Base-by-base conservation (phyloP, 2,888 invertebrate genomes). In the Caradrina clavipalpis region DNA sequence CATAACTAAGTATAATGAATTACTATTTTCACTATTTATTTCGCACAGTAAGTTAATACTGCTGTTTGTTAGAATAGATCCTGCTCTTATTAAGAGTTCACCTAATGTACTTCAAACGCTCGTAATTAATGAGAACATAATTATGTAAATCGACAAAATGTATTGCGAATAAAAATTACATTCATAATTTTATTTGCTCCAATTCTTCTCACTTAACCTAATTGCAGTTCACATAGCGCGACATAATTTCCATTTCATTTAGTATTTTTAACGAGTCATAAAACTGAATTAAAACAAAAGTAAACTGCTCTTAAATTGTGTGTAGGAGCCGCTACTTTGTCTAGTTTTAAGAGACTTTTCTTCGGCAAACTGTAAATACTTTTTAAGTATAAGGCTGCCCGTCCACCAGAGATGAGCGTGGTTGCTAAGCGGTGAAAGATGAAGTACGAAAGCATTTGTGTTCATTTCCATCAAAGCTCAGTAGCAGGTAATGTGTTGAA, bases 231-330 rank as follows among this genome's bases (percentile, higher is more conserved):
- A 84, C 80, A 88, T 87, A 85, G 86, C 70, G 64, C 68, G 70
- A 67, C 73, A 61, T 76, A 69, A 80, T 89, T 89, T 88, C 85
- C 85, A 88, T 89, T 91, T 88, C 84, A 85, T 88, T 90, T 84
- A 87, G 84, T 88, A 83, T 88, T 89, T 88, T 89, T 86, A 80
- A 90, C 83, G 88, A 86, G 75, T 88, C 89, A 90, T 91, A 88
- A 90, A 92, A 85, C 73, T 64, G 78, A 85, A 86, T 84, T 87
- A 84, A 86, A 86, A 76, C 55, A 67, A 57, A 65, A 81, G 73
- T 69, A 76, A 74, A 77, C 76, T 83, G 63, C 70, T 71, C 77
- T 81, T 80, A 82, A 85, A 86, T 83, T 85, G 78, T 73, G 71
- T 69, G 66, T 69, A 79, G 74, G 74, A 69, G 61, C 22, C 63